Evolutionary conservation across 2,113 vertebrate genomes (phyloP), one percentile per base, ranked within the genome.

Genomic region (Xenopus borealis): DNA sequence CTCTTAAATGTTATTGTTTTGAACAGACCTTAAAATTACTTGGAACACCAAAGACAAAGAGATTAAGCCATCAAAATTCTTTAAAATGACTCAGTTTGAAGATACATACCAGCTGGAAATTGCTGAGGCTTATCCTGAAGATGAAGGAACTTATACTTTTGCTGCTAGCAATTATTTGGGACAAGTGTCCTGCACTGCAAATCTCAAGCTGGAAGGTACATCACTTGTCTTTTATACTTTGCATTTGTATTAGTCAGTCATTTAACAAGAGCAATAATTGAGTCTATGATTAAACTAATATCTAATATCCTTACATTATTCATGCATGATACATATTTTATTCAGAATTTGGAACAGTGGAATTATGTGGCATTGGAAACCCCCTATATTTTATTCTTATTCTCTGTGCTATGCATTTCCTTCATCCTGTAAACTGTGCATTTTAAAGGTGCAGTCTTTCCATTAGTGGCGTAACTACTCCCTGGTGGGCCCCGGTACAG

Each of bases 31-130:
- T 45, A 95, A 90, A 80, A 92, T 98, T 61, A 90, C 90, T 80
- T 99, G 97, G 97, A 97, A 95, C 82, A 91, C 91, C 88, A 91
- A 92, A 81, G 92, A 97, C 62, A 95, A 90, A 85, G 95, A 98
- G 88, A 95, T 99, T 88, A 97, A 95, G 75, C 96, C 95, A 77
- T 98, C 97, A 0, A 89, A 93, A 0, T 94, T 95, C 88, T 98
- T 96, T 78, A 92, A 91, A 89, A 96, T 98, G 92, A 96, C 96
- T 80, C 96, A 97, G 50, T 98, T 96, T 85, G 97, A 98, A 81
- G 96, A 99, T 82, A 95, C 90, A 82, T 98, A 93, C 79, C 95
- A 96, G 75, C 85, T 99, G 80, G 97, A 98, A 86, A 92, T 99
- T 80, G 91, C 93, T 79, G 92, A 94, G 81, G 95, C 95, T 69